Percentiles rank a stretch among this genome's conserved stretches.
phyloP scores from a whole-genome alignment of 2,113 vertebrate genomes.

The Brevimyrus niger region DNA sequence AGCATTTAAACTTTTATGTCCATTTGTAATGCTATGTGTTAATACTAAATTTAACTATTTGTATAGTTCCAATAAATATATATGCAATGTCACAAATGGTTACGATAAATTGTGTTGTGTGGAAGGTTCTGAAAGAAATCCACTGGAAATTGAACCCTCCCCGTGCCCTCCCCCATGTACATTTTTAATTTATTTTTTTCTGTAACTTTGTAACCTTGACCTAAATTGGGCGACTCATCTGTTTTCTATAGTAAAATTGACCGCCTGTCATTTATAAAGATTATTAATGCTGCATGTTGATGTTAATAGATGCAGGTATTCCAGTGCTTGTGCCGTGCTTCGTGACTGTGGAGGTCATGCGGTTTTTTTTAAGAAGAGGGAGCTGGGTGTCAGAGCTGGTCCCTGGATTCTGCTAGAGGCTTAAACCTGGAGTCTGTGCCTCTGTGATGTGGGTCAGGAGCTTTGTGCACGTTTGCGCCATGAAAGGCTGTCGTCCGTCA shows the following conservation, averaged over 20 bases:
- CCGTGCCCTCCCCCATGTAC: not conserved
- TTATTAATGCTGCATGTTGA: not conserved
- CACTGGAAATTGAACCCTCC: too few species aligned
- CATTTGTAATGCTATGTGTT: not conserved
- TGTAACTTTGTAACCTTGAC: not conserved
- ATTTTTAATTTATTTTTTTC: not conserved
- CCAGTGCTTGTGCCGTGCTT: not conserved
- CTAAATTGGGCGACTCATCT: not conserved
- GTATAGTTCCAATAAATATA: not conserved
- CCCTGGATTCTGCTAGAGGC: not conserved
- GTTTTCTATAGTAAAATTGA: not conserved
- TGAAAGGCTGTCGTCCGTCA: not conserved
- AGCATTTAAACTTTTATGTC: conserved; percentile 31
- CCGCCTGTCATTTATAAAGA: not conserved
- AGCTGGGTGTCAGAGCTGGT: not conserved
- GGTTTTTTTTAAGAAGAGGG: not conserved
- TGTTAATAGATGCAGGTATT: not conserved
- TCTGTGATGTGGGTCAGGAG: not conserved
- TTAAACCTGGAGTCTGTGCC: not conserved
- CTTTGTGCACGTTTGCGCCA: not conserved
- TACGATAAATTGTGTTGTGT: not conserved
- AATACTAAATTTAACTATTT: not conserved
- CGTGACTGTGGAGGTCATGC: not conserved
- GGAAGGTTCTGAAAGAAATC: not conserved
- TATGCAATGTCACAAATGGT: not conserved